Evolutionary conservation across 2,888 invertebrate species (phyloP).

Genomic region (Acanthosepion pharaonis): DNA sequence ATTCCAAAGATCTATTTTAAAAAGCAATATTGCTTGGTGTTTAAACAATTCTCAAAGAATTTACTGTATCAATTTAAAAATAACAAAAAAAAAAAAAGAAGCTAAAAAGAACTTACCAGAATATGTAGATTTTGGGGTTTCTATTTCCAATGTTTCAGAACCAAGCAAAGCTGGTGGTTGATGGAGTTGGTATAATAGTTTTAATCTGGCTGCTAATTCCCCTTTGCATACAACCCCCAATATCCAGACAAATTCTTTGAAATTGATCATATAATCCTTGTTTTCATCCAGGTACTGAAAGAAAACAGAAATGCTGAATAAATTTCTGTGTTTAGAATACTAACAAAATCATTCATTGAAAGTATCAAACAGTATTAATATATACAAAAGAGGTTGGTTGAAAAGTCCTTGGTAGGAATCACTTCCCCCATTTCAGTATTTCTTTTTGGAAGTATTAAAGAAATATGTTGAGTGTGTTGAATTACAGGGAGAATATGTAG

Average conservation of each 20-base stretch:
- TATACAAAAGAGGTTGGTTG: no score
- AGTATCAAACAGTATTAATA: no score
- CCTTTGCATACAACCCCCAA: constrained; percentile 87
- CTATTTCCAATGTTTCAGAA: constrained; percentile 55
- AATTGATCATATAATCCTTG: constrained; percentile 88
- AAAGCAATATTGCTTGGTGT: no score
- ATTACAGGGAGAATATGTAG: no score
- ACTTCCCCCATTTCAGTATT: no score
- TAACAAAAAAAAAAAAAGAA: no score
- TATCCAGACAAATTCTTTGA: constrained; percentile 87
- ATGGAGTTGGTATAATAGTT: constrained; percentile 91
- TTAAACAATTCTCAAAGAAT: not conserved
- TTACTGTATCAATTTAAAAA: not conserved
- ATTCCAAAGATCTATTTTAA: no score
- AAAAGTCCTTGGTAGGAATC: no score
- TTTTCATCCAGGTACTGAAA: constrained; percentile 89
- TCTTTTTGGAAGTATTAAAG: no score
- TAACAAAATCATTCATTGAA: no score
- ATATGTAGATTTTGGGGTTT: constrained; percentile 59
- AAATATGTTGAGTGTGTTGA: no score
- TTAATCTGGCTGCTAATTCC: constrained; percentile 86
- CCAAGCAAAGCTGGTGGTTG: constrained; percentile 78
- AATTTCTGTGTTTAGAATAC: no score
- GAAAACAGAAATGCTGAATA: not conserved
- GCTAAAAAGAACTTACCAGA: constrained; percentile 56